A percentile compares a stretch with the other conserved stretches of the same genome.
Conservation (phyloP, 1,140 invertebrate genomes). For the Aricia agestis region DNA sequence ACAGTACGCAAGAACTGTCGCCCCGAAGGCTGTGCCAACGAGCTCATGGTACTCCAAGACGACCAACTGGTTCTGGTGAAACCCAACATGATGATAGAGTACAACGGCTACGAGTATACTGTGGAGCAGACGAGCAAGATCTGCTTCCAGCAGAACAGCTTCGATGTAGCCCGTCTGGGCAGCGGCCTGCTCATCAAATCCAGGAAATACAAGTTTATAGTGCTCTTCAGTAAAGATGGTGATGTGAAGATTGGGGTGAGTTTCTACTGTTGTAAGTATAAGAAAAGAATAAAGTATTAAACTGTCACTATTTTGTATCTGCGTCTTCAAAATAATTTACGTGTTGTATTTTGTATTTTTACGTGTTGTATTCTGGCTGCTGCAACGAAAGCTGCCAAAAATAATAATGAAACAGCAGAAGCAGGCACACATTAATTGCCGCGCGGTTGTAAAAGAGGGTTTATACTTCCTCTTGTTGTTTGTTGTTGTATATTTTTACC, state of each 20-base stretch:
- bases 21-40: slow-evolving; percentile 74
- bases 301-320: no score
- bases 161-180: slow-evolving; percentile 82
- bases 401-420: no score
- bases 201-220: slow-evolving; percentile 82
- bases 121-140: slow-evolving; percentile 83
- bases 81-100: slow-evolving; percentile 81
- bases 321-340: no score
- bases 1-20: slow-evolving; percentile 82
- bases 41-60: slow-evolving; percentile 78
- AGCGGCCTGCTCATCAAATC: slow-evolving; percentile 82
- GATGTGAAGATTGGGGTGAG: slow-evolving; percentile 84
- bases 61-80: slow-evolving; percentile 78
- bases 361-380: no score
- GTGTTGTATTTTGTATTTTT: no score
- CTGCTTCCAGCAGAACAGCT: slow-evolving; percentile 78
- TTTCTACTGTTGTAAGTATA: neutral
- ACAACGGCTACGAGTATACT: slow-evolving; percentile 79
- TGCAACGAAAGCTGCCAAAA: no score
- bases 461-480: no score
- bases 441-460: no score
- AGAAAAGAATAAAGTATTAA: no score
- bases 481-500: no score
- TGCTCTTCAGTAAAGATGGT: slow-evolving; percentile 81
- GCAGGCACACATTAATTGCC: no score